These are phyloP conservation scores for Platorchestia sp. DNA, from an alignment of 1,140 invertebrate genomes.

Conservation along the genomic window DNA sequence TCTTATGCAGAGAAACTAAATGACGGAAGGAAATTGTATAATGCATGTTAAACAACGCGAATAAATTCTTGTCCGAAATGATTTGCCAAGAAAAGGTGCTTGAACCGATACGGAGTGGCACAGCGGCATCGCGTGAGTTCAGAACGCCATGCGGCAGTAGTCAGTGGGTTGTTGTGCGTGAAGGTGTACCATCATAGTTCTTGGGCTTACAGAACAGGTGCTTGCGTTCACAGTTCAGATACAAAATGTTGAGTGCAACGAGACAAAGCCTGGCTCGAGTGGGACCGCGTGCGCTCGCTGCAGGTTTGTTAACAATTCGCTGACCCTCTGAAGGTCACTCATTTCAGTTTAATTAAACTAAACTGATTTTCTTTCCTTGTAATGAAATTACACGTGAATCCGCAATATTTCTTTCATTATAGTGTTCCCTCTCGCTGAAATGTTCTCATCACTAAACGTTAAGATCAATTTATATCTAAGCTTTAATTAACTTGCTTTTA, in stretches of 20 bases:
- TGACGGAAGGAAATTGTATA: background rate
- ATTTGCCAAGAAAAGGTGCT: too few species aligned
- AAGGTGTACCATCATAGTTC: background rate
- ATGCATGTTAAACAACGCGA: background rate
- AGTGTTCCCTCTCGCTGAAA: too few species aligned
- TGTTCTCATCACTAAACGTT: too few species aligned
- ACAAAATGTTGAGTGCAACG: background rate
- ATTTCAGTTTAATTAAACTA: background rate
- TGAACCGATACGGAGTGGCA: too few species aligned
- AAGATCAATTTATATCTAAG: too few species aligned
- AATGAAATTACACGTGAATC: too few species aligned
- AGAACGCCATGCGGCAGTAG: background rate
- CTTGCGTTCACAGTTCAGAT: background rate
- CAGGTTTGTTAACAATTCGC: background rate
- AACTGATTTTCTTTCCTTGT: too few species aligned
- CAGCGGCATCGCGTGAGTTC: too few species aligned
- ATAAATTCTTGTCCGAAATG: too few species aligned
- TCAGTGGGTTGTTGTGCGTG: background rate
- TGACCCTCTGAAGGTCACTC: too few species aligned
- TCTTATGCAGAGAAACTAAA: background rate
- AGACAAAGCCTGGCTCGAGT: background rate
- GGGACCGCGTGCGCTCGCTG: background rate
- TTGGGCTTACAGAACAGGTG: background rate
- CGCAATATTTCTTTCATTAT: too few species aligned
- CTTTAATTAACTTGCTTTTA: too few species aligned